Conservation (phyloP, 2,888 invertebrate genomes). For the Trichacis sp. region DNA sequence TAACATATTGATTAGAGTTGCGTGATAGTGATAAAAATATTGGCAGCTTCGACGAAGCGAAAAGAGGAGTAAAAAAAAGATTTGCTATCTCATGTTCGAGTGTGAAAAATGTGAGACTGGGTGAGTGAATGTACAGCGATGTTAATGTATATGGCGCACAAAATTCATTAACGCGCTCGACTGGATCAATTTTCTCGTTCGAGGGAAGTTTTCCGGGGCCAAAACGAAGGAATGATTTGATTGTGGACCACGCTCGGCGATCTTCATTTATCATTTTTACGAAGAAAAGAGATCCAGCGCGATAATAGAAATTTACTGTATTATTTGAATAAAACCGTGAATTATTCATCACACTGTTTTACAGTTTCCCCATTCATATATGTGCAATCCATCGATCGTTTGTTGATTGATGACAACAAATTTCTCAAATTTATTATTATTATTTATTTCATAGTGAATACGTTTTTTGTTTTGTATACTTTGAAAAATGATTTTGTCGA, state of each 20-base stretch:
- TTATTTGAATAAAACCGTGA: not conserved
- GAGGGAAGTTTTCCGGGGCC: not conserved
- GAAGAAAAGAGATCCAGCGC: not conserved
- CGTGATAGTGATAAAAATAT: constrained; percentile 23
- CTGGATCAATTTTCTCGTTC: constrained; percentile 7
- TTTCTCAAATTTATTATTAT: too few relatives aligned
- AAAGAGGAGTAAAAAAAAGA: constrained; percentile 12
- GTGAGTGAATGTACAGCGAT: constrained; percentile 23
- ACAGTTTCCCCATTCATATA: too few relatives aligned
- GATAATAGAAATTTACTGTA: not conserved
- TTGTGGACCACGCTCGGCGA: not conserved
- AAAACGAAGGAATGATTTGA: constrained; percentile 2
- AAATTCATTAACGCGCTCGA: not conserved
- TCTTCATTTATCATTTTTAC: not conserved
- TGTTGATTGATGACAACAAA: too few relatives aligned
- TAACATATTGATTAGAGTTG: constrained; percentile 21
- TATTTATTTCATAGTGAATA: too few relatives aligned
- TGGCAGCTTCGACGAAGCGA: constrained; percentile 28
- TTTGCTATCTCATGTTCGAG: constrained; percentile 28
- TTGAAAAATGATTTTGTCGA: too few relatives aligned
- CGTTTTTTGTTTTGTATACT: too few relatives aligned
- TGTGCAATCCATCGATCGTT: too few relatives aligned
- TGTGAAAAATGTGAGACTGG: constrained; percentile 27
- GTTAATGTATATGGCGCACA: constrained; percentile 9
- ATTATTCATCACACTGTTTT: constrained; percentile 11